These are phyloP conservation scores for Phoenicopterus ruber DNA, from an alignment of 2,113 vertebrate genomes.

Conservation along the genomic window DNA sequence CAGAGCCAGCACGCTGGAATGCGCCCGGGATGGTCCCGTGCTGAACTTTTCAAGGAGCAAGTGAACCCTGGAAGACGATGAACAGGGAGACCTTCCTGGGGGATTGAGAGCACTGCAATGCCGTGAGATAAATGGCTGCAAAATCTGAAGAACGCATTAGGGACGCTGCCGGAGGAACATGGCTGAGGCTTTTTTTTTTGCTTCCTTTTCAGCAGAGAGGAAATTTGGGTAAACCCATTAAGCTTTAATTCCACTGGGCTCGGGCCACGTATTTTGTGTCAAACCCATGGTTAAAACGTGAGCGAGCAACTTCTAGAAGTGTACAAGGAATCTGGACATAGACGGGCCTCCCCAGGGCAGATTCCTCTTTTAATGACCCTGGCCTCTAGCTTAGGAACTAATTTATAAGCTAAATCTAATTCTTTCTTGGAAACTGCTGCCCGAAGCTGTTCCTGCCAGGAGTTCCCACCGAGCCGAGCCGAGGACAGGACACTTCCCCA, in stretches of 20 bases:
- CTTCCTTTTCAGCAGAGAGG: background rate
- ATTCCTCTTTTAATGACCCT: background rate
- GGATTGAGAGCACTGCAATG: background rate
- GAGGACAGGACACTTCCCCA: background rate
- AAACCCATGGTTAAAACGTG: background rate
- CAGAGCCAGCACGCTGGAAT: slow-evolving; percentile 55
- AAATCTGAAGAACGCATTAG: background rate
- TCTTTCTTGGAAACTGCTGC: background rate
- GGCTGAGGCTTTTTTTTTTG: background rate
- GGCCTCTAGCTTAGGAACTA: background rate
- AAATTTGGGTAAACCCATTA: slow-evolving; percentile 5
- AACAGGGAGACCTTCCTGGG: background rate
- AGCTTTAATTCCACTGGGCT: background rate
- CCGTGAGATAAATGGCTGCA: background rate
- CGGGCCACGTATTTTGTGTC: background rate
- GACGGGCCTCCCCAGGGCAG: background rate
- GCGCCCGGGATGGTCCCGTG: background rate
- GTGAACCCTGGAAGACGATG: slow-evolving; percentile 53
- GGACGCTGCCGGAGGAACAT: background rate
- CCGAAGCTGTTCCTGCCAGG: background rate
- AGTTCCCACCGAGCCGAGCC: background rate
- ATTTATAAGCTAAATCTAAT: slow-evolving; percentile 28
- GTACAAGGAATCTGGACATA: background rate
- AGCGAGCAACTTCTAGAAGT: background rate
- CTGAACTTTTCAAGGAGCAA: slow-evolving; percentile 41